Evolutionary conservation across 2,113 vertebrate genomes (phyloP).

Genomic region (Calyptommatus sinebrachiatus): DNA sequence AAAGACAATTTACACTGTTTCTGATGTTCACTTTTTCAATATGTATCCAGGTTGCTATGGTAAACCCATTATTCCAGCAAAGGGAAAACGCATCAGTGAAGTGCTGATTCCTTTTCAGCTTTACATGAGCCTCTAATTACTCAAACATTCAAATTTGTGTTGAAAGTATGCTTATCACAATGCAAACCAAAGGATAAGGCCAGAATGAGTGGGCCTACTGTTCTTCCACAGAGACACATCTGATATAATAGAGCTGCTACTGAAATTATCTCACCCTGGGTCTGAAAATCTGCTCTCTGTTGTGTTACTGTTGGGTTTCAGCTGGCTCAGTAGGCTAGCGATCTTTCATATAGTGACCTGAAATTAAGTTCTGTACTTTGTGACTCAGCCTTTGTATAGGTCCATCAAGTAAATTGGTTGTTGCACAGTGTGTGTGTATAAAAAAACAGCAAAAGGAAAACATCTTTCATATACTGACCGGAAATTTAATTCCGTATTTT

Average conservation of each 20-base stretch:
- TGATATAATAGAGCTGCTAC: neutral
- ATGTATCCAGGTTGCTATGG: constrained; percentile 72
- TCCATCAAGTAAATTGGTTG: neutral
- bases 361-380: neutral
- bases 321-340: constrained; percentile 1
- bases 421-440: neutral
- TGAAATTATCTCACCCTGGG: constrained; percentile 16
- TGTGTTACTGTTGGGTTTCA: constrained; percentile 5
- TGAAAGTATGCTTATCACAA: constrained; percentile 43
- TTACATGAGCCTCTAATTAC: constrained; percentile 63
- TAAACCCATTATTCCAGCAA: constrained; percentile 68
- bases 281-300: constrained; percentile 17
- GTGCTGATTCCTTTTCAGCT: constrained; percentile 58
- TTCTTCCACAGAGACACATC: constrained; percentile 11
- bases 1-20: constrained; percentile 53
- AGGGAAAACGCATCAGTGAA: constrained; percentile 58
- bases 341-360: constrained; percentile 7
- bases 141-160: constrained; percentile 45
- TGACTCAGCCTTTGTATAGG: neutral
- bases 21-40: constrained; percentile 53
- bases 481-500: too few relatives aligned
- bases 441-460: neutral
- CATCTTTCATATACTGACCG: too few relatives aligned
- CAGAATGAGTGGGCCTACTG: constrained; percentile 26
- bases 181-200: constrained; percentile 38